A percentile compares a stretch with the other conserved stretches of the same genome.
Evolutionary conservation across 2,797 vertebrate species (phyloP).

Genomic region (Crocodylus rhombifer): DNA sequence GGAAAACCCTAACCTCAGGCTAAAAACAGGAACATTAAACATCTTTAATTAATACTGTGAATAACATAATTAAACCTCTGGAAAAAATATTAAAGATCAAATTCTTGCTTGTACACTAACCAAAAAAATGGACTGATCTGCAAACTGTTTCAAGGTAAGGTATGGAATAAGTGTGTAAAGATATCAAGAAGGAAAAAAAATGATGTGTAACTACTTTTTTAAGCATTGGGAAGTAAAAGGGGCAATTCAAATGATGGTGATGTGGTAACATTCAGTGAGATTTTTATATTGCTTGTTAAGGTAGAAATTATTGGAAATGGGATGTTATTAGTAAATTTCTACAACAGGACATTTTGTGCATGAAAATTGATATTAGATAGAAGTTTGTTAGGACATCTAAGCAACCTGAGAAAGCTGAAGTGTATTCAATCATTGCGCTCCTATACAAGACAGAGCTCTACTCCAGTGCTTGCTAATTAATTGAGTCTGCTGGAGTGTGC

Average conservation of each 20-base stretch:
- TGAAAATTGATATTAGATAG: too few relatives aligned
- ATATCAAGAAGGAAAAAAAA: neutral
- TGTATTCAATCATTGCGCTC: too few relatives aligned
- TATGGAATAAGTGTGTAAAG: rapidly evolving
- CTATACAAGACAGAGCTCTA: too few relatives aligned
- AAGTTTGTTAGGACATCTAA: too few relatives aligned
- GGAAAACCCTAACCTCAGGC: neutral
- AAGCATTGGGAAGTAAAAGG: neutral
- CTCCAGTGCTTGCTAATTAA: too few relatives aligned
- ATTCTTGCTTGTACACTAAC: rapidly evolving
- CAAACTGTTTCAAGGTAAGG: neutral
- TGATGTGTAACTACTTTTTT: rapidly evolving
- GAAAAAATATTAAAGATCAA: neutral
- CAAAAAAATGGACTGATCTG: neutral
- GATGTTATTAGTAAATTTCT: rapidly evolving
- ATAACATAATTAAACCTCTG: neutral
- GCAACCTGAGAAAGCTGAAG: too few relatives aligned
- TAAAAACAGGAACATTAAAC: neutral
- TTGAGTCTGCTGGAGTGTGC: too few relatives aligned
- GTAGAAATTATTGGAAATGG: neutral
- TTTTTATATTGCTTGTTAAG: neutral
- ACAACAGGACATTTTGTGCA: too few relatives aligned
- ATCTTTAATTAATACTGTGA: too few relatives aligned
- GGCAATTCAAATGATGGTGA: neutral
- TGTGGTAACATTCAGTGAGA: neutral